Percentiles rank a stretch among this genome's conserved stretches.
Evolutionary conservation across 2,113 vertebrate species (phyloP).

Genomic region (Larimichthys crocea): DNA sequence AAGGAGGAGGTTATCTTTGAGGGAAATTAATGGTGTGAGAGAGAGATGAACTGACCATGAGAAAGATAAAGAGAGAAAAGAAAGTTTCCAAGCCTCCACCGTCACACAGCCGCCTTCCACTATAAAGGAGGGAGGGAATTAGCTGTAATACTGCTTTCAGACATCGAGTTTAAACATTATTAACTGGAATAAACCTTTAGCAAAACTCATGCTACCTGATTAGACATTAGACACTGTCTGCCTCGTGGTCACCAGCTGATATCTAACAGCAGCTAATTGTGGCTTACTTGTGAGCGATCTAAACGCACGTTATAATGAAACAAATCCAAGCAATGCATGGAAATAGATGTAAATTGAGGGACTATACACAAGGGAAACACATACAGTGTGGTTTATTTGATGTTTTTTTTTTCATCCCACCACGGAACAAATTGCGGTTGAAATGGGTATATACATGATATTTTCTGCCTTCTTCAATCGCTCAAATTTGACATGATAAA

Average conservation of each 20-base stretch:
- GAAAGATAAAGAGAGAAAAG: slow-evolving; percentile 1
- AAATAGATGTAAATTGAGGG: slow-evolving; percentile 56
- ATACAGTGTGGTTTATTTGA: not conserved
- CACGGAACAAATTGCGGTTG: slow-evolving; percentile 24
- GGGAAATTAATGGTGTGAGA: slow-evolving; percentile 47
- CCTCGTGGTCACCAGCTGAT: slow-evolving; percentile 13
- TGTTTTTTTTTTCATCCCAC: slow-evolving; percentile 20
- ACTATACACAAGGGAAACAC: slow-evolving; percentile 10
- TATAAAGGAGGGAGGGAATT: slow-evolving; percentile 57
- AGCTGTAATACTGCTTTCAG: slow-evolving; percentile 51
- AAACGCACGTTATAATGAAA: not conserved
- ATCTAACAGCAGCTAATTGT: slow-evolving; percentile 35
- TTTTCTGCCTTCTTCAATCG: slow-evolving; percentile 30
- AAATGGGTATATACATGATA: slow-evolving; percentile 19
- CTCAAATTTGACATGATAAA: slow-evolving; percentile 52
- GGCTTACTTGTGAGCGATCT: slow-evolving; percentile 16
- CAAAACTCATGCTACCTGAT: slow-evolving; percentile 57
- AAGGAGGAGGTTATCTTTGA: slow-evolving; percentile 45
- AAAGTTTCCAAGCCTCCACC: slow-evolving; percentile 10
- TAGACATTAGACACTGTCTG: slow-evolving; percentile 29
- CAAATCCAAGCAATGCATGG: slow-evolving; percentile 25
- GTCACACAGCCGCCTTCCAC: slow-evolving; percentile 12
- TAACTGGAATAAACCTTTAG: slow-evolving; percentile 62
- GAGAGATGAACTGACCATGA: not conserved
- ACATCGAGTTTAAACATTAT: slow-evolving; percentile 59